Evolutionary conservation across 2,797 vertebrate genomes (phyloP), one percentile per base, ranked within the genome.

Genomic region (Hoplostethus atlanticus): DNA sequence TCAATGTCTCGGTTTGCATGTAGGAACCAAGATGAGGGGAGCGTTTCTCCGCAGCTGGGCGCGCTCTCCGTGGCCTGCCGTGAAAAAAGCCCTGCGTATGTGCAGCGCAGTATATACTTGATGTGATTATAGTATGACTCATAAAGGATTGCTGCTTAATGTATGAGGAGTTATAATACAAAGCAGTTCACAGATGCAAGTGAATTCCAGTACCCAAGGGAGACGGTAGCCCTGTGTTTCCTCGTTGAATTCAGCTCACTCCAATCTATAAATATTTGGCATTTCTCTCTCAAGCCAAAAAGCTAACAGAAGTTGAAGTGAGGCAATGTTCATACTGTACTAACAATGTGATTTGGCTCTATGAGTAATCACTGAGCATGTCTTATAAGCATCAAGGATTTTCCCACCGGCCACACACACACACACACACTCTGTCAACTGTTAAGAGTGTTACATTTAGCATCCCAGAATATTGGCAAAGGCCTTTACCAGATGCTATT

Each of bases 141-240:
- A 79, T 64, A 78, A 83, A 87, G 72, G 65, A 70, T 52, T 65
- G 46, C 73, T 72, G 76, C 52, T n/a, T 73, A 69, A 86, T 75
- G 74, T 81, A 83, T 61, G 71, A 79, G 34, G 76, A 77, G 65
- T 73, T 75, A 72, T 15, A 80, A 50, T 50, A 77, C 55, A 68
- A 71, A 81, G 68, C 64, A 36, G 72, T 67, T 76, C 75, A 68
- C 74, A 83, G 80, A 89, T 81, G 88, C 67, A 79, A 74, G 54
- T 42, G 81, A 83, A 86, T 81, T 81, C 64, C 87, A 86, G 58
- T 34, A 70, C 81, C 83, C 80, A 69, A 66, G 74, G 79, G 79
- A 87, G 64, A 86, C 64, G 72, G 62, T 61, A 74, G 68, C 52
- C 38, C 50, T 0, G 78, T 75, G 71, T 52, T 50, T 50, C 47